Evolutionary conservation across 2,888 invertebrate species (phyloP).

Genomic region (Ormia ochracea): DNA sequence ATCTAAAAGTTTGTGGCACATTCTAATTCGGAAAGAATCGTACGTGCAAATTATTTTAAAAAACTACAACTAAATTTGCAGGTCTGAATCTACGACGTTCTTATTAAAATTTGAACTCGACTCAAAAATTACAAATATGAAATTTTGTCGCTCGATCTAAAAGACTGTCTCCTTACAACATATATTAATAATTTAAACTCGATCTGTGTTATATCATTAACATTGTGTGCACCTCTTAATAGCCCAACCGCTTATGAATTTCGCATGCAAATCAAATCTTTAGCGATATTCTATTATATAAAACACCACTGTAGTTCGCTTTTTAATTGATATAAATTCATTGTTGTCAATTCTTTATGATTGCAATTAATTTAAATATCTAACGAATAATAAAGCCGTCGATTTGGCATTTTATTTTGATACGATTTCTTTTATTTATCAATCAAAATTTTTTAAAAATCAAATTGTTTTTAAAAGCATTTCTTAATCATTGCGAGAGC

Average conservation of each 20-base stretch:
- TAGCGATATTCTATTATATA: background rate
- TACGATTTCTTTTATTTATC: background rate
- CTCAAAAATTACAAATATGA: too few species aligned
- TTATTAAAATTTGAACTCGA: too few species aligned
- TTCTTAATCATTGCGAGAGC: too few species aligned
- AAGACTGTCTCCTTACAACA: too few species aligned
- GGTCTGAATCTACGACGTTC: too few species aligned
- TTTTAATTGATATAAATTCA: slow-evolving; percentile 1
- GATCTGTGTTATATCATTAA: background rate
- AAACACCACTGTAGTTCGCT: background rate
- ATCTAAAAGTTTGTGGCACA: too few species aligned
- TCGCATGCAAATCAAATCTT: too few species aligned
- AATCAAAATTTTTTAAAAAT: slow-evolving; percentile 5
- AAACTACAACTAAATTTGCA: too few species aligned
- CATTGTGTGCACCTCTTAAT: background rate
- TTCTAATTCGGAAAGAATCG: too few species aligned
- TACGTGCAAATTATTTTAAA: too few species aligned
- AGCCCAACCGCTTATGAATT: background rate
- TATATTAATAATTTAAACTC: too few species aligned
- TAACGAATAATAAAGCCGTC: slow-evolving; percentile 7
- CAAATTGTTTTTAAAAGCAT: background rate
- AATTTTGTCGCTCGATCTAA: too few species aligned
- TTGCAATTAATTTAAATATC: slow-evolving; percentile 37
- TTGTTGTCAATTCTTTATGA: slow-evolving; percentile 16
- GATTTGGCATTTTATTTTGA: background rate